Evolutionary conservation across 2,888 invertebrate species (phyloP).

Genomic region (Pegoplata infirma): DNA sequence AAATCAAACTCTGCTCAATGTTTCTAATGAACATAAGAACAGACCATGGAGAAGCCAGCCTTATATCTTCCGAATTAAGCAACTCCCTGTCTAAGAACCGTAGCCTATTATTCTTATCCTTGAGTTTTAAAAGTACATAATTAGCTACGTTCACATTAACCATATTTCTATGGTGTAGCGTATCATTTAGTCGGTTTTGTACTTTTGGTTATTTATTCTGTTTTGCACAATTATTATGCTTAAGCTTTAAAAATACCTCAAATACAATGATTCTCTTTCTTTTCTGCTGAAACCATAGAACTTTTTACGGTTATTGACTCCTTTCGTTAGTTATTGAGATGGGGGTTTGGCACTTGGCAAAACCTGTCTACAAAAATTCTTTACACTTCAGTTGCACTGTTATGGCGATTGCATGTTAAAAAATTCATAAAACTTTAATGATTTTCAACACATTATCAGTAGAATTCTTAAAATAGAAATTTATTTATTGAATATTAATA

Average conservation of each 20-base stretch:
- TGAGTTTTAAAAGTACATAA: too few relatives aligned
- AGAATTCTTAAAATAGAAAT: conserved; percentile 22
- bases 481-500: conserved; percentile 22
- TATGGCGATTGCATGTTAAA: conserved; percentile 16
- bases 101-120: too few relatives aligned
- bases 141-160: too few relatives aligned
- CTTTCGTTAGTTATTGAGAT: neutral
- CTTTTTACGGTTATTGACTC: conserved; percentile 52
- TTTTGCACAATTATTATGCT: too few relatives aligned
- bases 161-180: too few relatives aligned
- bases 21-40: too few relatives aligned
- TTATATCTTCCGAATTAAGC: too few relatives aligned
- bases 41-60: too few relatives aligned
- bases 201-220: neutral
- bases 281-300: conserved; percentile 52
- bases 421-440: neutral
- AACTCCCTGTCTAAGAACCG: too few relatives aligned
- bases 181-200: neutral
- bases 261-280: neutral
- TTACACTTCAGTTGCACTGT: conserved; percentile 12
- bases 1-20: too few relatives aligned
- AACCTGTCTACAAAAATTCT: conserved; percentile 33
- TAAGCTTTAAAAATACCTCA: neutral
- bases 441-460: neutral
- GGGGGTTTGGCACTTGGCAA: conserved; percentile 31